Conservation (phyloP, 2,888 invertebrate genomes). For the Eupithecia subfuscata region DNA sequence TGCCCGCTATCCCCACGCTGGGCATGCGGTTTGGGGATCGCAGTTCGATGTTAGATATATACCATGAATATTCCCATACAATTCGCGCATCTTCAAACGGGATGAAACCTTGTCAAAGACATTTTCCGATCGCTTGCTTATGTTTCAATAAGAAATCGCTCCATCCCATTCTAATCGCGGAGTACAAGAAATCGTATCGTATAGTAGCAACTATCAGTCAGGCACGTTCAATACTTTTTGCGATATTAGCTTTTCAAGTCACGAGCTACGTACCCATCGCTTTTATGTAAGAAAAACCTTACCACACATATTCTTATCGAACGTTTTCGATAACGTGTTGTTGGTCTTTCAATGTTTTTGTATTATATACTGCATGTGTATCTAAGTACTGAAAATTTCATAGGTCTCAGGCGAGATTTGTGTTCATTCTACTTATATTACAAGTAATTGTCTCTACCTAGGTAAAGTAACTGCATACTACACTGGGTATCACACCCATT, state of each 20-base stretch:
- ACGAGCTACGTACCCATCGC: not conserved
- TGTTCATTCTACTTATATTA: too few relatives aligned
- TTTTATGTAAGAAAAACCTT: not conserved
- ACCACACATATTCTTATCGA: not conserved
- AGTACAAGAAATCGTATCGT: not conserved
- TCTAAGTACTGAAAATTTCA: not conserved
- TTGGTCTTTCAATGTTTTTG: not conserved
- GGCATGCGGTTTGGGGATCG: too few relatives aligned
- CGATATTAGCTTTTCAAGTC: not conserved
- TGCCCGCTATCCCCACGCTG: too few relatives aligned
- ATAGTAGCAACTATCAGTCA: not conserved
- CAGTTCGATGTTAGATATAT: too few relatives aligned
- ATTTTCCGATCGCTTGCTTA: not conserved
- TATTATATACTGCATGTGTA: not conserved
- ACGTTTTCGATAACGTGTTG: not conserved
- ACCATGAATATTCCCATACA: too few relatives aligned
- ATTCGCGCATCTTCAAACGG: not conserved
- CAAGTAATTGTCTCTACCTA: too few relatives aligned
- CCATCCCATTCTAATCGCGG: not conserved
- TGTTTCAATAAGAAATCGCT: not conserved
- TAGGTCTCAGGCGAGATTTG: not conserved
- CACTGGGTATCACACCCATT: too few relatives aligned
- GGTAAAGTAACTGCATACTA: too few relatives aligned
- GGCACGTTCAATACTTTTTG: not conserved
- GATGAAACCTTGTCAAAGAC: not conserved